Percentiles rank a stretch among this genome's conserved stretches.
Conservation (phyloP, 2,888 invertebrate species). For the Molanna angustata region DNA sequence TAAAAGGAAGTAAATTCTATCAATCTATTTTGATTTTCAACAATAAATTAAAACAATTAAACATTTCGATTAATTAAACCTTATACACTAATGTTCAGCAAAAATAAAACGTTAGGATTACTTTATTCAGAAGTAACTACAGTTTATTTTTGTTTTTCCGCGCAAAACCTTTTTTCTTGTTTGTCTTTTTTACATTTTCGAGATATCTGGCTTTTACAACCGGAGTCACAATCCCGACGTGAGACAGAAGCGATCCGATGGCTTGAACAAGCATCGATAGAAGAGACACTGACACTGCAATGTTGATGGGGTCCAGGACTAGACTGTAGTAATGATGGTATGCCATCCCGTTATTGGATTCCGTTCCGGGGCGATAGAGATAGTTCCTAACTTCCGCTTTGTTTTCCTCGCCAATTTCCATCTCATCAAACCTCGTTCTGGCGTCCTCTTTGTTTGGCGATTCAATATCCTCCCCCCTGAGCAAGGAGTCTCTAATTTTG, state of each 20-base stretch:
- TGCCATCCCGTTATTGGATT: slow-evolving; percentile 4
- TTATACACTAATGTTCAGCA: too few relatives aligned
- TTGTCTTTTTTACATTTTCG: too few relatives aligned
- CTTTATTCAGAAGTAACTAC: neutral
- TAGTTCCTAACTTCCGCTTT: slow-evolving; percentile 12
- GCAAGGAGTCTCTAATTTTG: slow-evolving; percentile 1
- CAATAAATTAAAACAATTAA: too few relatives aligned
- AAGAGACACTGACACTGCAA: slow-evolving; percentile 50
- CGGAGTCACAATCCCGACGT: slow-evolving; percentile 13
- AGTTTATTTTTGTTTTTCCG: slow-evolving; percentile 8
- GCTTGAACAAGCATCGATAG: slow-evolving; percentile 51
- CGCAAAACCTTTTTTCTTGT: neutral
- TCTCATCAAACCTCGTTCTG: neutral
- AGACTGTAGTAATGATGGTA: slow-evolving; percentile 51
- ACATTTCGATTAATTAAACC: too few relatives aligned
- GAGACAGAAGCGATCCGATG: slow-evolving; percentile 44
- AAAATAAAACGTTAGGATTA: too few relatives aligned
- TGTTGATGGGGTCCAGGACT: slow-evolving; percentile 54
- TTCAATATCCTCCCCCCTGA: neutral
- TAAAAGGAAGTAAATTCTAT: too few relatives aligned
- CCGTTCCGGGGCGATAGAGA: slow-evolving; percentile 6
- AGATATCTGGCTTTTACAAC: slow-evolving; percentile 14
- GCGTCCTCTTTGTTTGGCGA: neutral
- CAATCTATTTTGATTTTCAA: too few relatives aligned
- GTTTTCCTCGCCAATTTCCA: slow-evolving; percentile 2